A percentile compares a stretch with the other conserved stretches of the same genome.
Evolutionary conservation across 2,888 invertebrate species (phyloP).

Genomic region (Troilus luridus): DNA sequence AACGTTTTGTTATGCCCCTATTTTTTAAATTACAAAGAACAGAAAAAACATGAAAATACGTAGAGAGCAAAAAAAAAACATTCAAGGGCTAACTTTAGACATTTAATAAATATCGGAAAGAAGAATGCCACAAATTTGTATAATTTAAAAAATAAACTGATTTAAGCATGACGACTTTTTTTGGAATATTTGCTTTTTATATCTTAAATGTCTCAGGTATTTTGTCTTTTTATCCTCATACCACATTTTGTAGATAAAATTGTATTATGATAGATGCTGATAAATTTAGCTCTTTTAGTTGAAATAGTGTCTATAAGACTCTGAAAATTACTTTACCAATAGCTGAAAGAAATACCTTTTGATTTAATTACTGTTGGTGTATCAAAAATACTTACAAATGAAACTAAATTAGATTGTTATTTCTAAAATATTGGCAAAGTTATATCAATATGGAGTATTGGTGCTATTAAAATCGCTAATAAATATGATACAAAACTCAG

Average conservation of each 20-base stretch:
- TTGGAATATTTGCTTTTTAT: neutral
- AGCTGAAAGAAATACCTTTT: neutral
- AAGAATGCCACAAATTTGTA: neutral
- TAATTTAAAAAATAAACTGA: neutral
- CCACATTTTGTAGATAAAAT: neutral
- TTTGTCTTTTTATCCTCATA: neutral
- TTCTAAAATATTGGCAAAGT: neutral
- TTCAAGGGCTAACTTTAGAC: neutral
- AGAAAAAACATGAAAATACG: neutral
- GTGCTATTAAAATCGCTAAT: neutral
- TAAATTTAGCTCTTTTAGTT: neutral
- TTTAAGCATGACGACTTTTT: neutral
- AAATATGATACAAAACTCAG: neutral
- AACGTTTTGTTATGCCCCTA: neutral
- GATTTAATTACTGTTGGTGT: neutral
- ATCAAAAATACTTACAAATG: neutral
- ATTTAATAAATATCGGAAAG: neutral
- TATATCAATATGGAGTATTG: neutral
- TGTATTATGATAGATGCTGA: neutral
- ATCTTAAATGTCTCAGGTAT: neutral
- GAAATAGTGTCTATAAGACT: neutral
- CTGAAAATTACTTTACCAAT: neutral
- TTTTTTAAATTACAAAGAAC: neutral
- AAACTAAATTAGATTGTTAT: neutral
- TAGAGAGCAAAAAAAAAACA: neutral